A percentile compares a stretch with the other conserved stretches of the same genome.
phyloP scores from a whole-genome alignment of 2,113 vertebrate species.

The Hipposideros armiger region DNA sequence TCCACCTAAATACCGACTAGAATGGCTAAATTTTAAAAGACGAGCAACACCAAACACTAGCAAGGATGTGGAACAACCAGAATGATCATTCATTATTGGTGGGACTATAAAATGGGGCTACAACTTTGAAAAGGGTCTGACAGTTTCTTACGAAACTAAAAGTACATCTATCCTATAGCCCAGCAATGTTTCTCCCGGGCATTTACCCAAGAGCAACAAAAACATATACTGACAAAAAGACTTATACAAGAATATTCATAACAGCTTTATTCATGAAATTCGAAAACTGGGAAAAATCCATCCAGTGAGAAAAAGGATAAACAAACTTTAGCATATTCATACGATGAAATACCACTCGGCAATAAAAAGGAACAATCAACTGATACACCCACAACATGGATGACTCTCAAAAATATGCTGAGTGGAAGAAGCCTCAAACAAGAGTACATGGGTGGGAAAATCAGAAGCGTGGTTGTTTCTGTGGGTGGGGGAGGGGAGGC shows the following conservation, averaged over 20 bases:
- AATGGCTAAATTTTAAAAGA: background rate
- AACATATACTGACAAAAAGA: background rate
- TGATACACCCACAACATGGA: background rate
- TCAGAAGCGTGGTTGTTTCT: background rate
- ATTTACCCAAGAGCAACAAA: conserved; percentile 35
- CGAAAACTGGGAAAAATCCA: background rate
- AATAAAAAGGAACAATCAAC: background rate
- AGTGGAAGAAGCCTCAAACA: background rate
- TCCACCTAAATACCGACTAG: background rate
- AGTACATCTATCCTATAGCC: background rate
- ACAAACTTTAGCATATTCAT: background rate
- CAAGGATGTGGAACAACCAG: background rate
- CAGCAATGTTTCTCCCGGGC: background rate
- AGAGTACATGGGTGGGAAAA: background rate
- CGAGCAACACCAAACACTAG: background rate
- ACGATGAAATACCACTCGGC: background rate
- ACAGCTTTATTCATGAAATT: background rate
- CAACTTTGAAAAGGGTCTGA: background rate
- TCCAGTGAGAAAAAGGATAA: background rate
- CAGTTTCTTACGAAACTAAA: background rate
- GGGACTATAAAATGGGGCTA: background rate
- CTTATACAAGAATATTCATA: background rate
- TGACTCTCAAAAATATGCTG: background rate
- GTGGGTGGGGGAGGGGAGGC: background rate
- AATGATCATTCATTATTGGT: rapidly evolving